Base-by-base conservation (phyloP, 2,797 vertebrate species). In the Tangara arthus region DNA sequence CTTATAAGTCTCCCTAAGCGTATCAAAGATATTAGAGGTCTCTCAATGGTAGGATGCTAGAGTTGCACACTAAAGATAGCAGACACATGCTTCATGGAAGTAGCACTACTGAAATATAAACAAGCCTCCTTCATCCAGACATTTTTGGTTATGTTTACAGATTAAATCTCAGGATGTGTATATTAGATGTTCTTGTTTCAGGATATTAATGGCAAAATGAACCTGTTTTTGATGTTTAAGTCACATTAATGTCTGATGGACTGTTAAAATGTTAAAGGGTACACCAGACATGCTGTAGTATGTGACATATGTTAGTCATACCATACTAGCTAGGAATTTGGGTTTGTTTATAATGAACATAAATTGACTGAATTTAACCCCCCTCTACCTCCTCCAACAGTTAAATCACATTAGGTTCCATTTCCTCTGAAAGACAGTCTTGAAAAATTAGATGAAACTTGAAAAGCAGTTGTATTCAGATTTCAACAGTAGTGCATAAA, bases 91-190 rank as follows among this genome's bases (percentile, higher is more conserved):
- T 96, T 87, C 91, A 96, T 97, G 96, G 95, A 98, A 98, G 97
- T 90, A 97, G 97, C 97, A 94, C 96, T 93, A 93, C 91, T 63
- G 94, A 97, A 98, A 96, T 95, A 91, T 98, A 98, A 98, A 97
- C 98, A 98, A 83, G 92, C 75, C 89, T 84, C 95, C 96, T 93
- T 95, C 93, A 86, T 96, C 96, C 96, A 98, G 98, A 97, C 91
- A 92, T 97, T 96, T 95, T 92, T 96, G 96, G 96, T 95, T 97
- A 96, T 98, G 98, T 98, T 98, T 98, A 98, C 96, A 97, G 98
- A 97, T 97, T 97, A 96, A 96, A 97, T 98, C 98, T 98, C 98
- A 98, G 98, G 97, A 97, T 98, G 98, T 98, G 97, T 98, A 98
- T 97, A 97, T 97, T 98, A 95, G 90, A 95, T 90, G 95, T 97